These are phyloP conservation scores for Nesoenas mayeri DNA, from an alignment of 2,113 vertebrate genomes.

Conservation along the genomic window DNA sequence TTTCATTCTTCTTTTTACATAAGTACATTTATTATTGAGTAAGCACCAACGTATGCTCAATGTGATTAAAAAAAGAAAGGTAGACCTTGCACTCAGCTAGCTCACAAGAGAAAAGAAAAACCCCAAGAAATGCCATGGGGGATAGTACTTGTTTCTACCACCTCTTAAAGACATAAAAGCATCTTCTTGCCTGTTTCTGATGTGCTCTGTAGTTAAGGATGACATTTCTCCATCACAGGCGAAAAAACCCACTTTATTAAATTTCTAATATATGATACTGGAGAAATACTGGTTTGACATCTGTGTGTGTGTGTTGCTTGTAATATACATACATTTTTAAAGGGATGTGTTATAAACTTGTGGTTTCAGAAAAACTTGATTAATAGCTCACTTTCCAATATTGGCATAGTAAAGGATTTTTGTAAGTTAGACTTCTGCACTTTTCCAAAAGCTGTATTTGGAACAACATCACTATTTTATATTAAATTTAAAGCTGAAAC, in stretches of 20 bases:
- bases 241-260: background rate
- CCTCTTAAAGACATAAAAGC: background rate
- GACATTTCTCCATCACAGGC: background rate
- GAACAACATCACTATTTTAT: background rate
- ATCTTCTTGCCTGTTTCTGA: background rate
- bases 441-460: background rate
- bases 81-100: background rate
- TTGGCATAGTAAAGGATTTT: background rate
- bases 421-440: background rate
- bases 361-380: background rate
- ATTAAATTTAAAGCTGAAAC: background rate
- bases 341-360: background rate
- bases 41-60: background rate
- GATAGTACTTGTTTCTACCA: background rate
- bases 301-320: background rate
- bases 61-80: constrained; percentile 20
- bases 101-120: background rate
- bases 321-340: background rate
- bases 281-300: background rate
- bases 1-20: background rate
- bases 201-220: background rate
- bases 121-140: background rate
- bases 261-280: background rate
- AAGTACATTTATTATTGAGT: constrained; percentile 46
- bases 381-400: background rate